phyloP scores from a whole-genome alignment of 2,797 vertebrate genomes.

The Xerus rutilus region DNA sequence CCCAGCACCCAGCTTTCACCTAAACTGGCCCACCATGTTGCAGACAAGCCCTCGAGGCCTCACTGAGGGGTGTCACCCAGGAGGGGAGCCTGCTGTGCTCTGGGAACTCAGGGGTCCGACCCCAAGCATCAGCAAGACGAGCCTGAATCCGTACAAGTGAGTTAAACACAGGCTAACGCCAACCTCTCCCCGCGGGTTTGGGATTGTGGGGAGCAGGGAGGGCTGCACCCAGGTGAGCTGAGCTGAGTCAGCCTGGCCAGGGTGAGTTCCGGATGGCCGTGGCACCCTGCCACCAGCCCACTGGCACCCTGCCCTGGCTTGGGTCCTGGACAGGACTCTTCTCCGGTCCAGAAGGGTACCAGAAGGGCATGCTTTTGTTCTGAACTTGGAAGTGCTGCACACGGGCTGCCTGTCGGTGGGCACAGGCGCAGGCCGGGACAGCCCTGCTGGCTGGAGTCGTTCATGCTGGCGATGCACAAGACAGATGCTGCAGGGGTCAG shows the following conservation, averaged over 20 bases:
- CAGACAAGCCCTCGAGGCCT: background rate
- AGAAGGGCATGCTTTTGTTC: background rate
- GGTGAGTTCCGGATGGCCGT: rapidly evolving
- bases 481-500: rapidly evolving
- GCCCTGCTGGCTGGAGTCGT: background rate
- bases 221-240: background rate
- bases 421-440: rapidly evolving
- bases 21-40: background rate
- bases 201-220: background rate
- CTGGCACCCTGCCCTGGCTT: background rate
- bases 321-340: no score
- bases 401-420: no score
- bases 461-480: rapidly evolving
- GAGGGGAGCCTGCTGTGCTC: background rate
- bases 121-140: background rate
- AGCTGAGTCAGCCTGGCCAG: background rate
- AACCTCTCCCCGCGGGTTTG: background rate
- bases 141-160: background rate
- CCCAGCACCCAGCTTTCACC: no score
- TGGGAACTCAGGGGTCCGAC: background rate
- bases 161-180: background rate
- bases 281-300: rapidly evolving
- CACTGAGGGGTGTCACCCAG: background rate
- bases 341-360: background rate
- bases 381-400: rapidly evolving